Evolutionary conservation across 1,140 invertebrate species (phyloP), one percentile per base, ranked within the genome.

Genomic region (Diuraphis noxia): DNA sequence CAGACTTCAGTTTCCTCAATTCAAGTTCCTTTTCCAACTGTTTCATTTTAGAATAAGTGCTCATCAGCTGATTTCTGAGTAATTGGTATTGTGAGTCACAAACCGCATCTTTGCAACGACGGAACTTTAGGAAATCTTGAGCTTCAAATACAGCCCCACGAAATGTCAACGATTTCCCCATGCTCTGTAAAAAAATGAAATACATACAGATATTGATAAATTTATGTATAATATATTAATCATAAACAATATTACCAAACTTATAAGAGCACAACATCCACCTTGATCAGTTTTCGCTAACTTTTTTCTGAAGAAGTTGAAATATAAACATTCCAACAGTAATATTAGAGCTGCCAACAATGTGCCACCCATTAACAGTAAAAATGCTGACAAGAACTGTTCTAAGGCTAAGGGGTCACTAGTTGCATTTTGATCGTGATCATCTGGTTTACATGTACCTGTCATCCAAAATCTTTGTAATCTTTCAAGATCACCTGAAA

Each of bases 381-480:
- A 95, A 94, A 99, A 99, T 34, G 99, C 99, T 52, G 97, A 98
- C 93, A 99, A 96, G 94, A 99, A 99, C 94, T 99, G 99, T 93
- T 99, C 97, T 79, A 99, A 95, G 4, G 98, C 98, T 92, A 99
- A 94, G 1, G 98, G 98, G 94, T 99, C 97, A 91, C 97, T 97
- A 79, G 96, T 97, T 93, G 98, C 97, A 93, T 97, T 96, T 93
- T 97, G 96, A 93, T 98, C 97, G 93, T 98, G 97, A 93, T 98
- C 98, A 34, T 97, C 97, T 0, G 97, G 97, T 93, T 98, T 97
- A 94, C 99, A 99, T 0, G 98, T 98, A 9, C 99, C 99, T 0
- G 98, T 99, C 96, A 99, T 97, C 98, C 99, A 99, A 93, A 98
- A 99, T 92, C 98, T 96, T 92, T 98, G 96, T 92, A 99, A 94